Conservation (phyloP, 2,888 invertebrate genomes). For the Eudasyphora cyanicolor region DNA sequence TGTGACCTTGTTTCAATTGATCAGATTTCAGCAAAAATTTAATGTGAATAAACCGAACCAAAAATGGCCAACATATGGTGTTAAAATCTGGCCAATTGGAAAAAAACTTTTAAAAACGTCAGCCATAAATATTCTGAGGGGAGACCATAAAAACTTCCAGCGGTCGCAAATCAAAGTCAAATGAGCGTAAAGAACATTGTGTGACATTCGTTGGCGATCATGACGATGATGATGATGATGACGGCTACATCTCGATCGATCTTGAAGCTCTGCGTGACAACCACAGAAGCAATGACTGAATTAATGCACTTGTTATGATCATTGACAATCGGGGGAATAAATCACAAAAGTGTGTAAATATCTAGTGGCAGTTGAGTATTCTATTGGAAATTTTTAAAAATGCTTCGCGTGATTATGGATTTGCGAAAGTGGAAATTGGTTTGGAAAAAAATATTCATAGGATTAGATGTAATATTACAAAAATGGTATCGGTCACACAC, state of each 20-base stretch:
- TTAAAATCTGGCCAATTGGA: background rate
- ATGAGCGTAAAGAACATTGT: slow-evolving; percentile 2
- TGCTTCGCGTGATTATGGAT: background rate
- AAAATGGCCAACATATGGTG: slow-evolving; percentile 20
- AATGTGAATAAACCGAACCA: background rate
- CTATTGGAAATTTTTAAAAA: background rate
- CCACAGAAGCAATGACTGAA: background rate
- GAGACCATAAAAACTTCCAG: background rate
- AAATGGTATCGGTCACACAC: too few relatives aligned
- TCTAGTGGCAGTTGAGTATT: too few relatives aligned
- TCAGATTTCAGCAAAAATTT: slow-evolving; percentile 18
- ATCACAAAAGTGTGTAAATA: background rate
- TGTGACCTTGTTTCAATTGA: slow-evolving; percentile 7
- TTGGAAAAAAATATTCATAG: too few relatives aligned
- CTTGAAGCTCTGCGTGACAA: background rate
- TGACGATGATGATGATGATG: too few relatives aligned
- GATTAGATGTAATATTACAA: too few relatives aligned
- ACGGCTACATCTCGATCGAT: background rate
- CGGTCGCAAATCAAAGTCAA: background rate
- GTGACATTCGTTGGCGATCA: background rate
- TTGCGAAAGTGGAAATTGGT: too few relatives aligned
- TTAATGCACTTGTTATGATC: background rate
- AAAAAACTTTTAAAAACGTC: background rate
- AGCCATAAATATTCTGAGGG: background rate
- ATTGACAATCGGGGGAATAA: background rate